Conservation (phyloP, 2,797 vertebrate species). For the Xenentodon cancila region DNA sequence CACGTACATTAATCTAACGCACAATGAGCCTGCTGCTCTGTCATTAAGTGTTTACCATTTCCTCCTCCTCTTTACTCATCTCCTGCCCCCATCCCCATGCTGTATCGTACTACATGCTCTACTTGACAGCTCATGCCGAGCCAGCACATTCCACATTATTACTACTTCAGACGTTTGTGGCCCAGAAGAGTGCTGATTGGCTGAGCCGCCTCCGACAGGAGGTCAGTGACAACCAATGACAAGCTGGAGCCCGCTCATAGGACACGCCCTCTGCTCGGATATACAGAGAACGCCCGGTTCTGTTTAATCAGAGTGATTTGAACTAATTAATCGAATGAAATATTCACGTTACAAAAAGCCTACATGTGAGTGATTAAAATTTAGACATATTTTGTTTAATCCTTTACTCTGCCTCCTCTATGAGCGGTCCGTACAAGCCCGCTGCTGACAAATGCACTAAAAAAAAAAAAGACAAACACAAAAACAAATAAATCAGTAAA, state of each 20-base stretch:
- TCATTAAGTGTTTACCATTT: slow-evolving; percentile 68
- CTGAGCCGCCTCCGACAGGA: slow-evolving; percentile 68
- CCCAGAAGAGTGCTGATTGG: slow-evolving; percentile 79
- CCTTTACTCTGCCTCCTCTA: no score
- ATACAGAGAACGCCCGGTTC: slow-evolving; percentile 5
- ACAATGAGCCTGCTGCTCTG: slow-evolving; percentile 67
- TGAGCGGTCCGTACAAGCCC: no score
- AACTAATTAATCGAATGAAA: not conserved
- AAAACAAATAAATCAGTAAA: not conserved
- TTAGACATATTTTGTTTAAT: no score
- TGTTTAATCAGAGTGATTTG: not conserved
- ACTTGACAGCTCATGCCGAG: slow-evolving; percentile 84
- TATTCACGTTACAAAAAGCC: no score
- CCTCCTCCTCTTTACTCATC: slow-evolving; percentile 46
- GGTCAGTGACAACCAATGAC: slow-evolving; percentile 78
- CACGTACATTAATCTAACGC: slow-evolving; percentile 9
- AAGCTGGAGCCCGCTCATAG: slow-evolving; percentile 54
- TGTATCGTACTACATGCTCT: slow-evolving; percentile 81
- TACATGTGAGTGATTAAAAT: no score
- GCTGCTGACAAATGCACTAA: no score
- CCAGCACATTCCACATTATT: slow-evolving; percentile 86
- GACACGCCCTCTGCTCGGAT: slow-evolving; percentile 67
- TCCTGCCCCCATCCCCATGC: slow-evolving; percentile 61
- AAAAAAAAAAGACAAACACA: no score
- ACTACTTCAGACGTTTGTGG: slow-evolving; percentile 86